phyloP scores from a whole-genome alignment of 2,113 vertebrate species.

The Siniperca chuatsi region DNA sequence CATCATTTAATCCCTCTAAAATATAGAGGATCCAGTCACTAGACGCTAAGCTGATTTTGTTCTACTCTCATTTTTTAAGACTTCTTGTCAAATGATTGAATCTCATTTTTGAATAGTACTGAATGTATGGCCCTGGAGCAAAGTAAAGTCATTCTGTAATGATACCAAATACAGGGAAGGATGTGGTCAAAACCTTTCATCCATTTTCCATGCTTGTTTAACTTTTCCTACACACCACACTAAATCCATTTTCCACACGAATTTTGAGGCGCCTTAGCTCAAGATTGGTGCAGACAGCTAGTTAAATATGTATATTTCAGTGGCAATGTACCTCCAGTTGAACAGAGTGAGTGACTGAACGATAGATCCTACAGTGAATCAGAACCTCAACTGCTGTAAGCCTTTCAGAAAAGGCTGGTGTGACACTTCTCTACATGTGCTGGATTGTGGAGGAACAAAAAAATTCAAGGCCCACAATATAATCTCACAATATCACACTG shows the following conservation, averaged over 20 bases:
- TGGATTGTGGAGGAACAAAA: conserved; percentile 6
- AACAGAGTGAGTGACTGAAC: conserved; percentile 28
- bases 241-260: conserved; percentile 52
- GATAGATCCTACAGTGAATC: conserved; percentile 48
- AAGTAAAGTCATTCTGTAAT: conserved; percentile 39
- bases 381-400: conserved; percentile 1
- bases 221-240: conserved; percentile 33
- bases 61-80: conserved; percentile 48
- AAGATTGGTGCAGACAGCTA: conserved; percentile 60
- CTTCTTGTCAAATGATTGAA: conserved; percentile 62
- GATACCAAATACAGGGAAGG: conserved; percentile 34
- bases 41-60: conserved; percentile 68
- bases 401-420: conserved; percentile 21
- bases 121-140: conserved; percentile 41
- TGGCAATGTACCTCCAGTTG: conserved; percentile 42
- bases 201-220: conserved; percentile 63
- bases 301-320: conserved; percentile 67
- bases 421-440: conserved; percentile 3
- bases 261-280: conserved; percentile 41
- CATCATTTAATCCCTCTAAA: conserved; percentile 60
- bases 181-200: conserved; percentile 56
- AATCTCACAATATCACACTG: neutral
- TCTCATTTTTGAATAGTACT: conserved; percentile 55
- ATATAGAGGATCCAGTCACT: conserved; percentile 45
- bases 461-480: neutral